A percentile compares a stretch with the other conserved stretches of the same genome.
Conservation (phyloP, 1,140 invertebrate genomes). For the Centruroides vittatus region DNA sequence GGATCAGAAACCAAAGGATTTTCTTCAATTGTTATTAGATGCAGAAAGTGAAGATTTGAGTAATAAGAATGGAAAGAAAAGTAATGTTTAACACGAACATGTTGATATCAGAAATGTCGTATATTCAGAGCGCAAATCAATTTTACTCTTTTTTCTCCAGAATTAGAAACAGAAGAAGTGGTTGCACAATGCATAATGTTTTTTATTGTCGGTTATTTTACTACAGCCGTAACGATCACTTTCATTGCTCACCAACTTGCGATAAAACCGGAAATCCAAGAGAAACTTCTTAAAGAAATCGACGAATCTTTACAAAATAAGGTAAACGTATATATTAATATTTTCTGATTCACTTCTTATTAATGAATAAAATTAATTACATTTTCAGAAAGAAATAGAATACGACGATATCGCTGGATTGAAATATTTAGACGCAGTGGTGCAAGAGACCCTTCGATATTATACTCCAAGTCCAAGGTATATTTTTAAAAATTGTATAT, state of each 20-base stretch:
- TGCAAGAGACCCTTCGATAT: slow-evolving; percentile 46
- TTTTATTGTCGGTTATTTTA: slow-evolving; percentile 49
- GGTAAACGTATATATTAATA: neutral
- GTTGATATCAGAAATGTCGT: no score
- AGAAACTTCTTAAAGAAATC: slow-evolving; percentile 39
- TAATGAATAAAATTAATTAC: no score
- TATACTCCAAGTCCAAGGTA: slow-evolving; percentile 34
- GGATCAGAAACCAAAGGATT: no score
- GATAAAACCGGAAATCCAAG: slow-evolving; percentile 37
- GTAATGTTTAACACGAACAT: no score
- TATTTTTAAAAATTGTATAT: no score
- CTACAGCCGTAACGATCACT: slow-evolving; percentile 37
- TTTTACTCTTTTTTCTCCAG: no score
- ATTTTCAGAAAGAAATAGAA: neutral
- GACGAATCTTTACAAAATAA: neutral
- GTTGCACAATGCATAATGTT: slow-evolving; percentile 47
- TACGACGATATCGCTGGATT: neutral
- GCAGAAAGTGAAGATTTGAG: no score
- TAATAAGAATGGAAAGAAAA: no score
- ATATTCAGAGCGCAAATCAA: no score
- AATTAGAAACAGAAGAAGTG: slow-evolving; percentile 35
- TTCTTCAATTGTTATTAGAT: no score
- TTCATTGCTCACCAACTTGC: slow-evolving; percentile 42
- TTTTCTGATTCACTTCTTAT: no score
- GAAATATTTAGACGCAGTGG: slow-evolving; percentile 14